These are phyloP conservation scores for Leptinotarsa lineolata DNA, from an alignment of 1,140 invertebrate genomes.

Conservation along the genomic window DNA sequence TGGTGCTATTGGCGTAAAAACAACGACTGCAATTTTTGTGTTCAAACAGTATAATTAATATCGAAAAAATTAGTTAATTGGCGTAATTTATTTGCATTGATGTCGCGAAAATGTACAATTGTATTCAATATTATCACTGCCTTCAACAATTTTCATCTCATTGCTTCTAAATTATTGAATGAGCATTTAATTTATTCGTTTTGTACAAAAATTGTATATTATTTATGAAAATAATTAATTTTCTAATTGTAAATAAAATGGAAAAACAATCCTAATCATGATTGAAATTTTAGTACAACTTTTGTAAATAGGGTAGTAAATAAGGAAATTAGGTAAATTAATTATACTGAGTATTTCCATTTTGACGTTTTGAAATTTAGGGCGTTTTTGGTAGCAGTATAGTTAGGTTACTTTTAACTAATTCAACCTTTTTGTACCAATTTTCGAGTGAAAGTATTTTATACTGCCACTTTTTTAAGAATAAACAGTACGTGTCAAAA, in stretches of 20 bases:
- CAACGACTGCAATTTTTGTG: slow-evolving; percentile 40
- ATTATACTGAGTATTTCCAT: slow-evolving; percentile 38
- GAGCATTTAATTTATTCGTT: slow-evolving; percentile 43
- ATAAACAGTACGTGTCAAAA: slow-evolving; percentile 16
- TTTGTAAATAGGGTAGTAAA: slow-evolving; percentile 39
- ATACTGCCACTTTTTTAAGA: slow-evolving; percentile 29
- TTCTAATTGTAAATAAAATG: slow-evolving; percentile 22
- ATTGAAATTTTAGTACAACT: slow-evolving; percentile 38
- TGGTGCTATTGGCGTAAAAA: neutral
- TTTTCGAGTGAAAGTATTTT: slow-evolving; percentile 28
- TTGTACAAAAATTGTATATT: slow-evolving; percentile 33
- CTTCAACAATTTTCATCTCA: slow-evolving; percentile 38
- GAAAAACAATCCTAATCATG: slow-evolving; percentile 9
- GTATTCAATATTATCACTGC: slow-evolving; percentile 44
- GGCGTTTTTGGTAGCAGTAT: slow-evolving; percentile 29
- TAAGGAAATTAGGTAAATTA: slow-evolving; percentile 40
- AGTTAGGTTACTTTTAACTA: slow-evolving; percentile 27
- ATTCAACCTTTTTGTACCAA: slow-evolving; percentile 25
- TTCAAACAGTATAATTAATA: slow-evolving; percentile 27
- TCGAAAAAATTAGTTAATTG: slow-evolving; percentile 32
- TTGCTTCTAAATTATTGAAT: slow-evolving; percentile 41
- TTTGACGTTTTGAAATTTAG: slow-evolving; percentile 31
- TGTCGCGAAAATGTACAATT: slow-evolving; percentile 28
- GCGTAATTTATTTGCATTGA: slow-evolving; percentile 30
- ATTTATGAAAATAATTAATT: slow-evolving; percentile 34